Base-by-base conservation (phyloP, 1,140 invertebrate species). In the Euborellia annulipes region DNA sequence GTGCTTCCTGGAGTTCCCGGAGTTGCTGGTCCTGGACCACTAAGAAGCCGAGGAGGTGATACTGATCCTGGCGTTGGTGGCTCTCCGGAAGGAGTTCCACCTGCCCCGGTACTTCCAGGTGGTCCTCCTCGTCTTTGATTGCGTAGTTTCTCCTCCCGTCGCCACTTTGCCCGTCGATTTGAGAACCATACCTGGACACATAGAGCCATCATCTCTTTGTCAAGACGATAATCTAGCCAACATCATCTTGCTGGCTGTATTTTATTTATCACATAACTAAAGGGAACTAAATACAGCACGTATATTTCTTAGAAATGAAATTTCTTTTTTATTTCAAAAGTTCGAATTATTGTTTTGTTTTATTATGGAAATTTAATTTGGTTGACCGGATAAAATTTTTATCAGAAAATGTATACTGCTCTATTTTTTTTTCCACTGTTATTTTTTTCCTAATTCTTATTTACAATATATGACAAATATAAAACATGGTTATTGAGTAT, bases 111-210 rank as follows among this genome's bases (percentile, higher is more conserved):
- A 65, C 61, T 40, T 64, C 62, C 14, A 60, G 59, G 44, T 53
- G 58, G 22, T 63, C 62, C 45, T 52, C 58, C 67, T 51, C 84
- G 73, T 44, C 87, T 62, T 64, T 94, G 90, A 55, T 87, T 92
- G 22, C 91, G 75, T 23, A 97, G 68, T 62, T 98, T 98, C 62
- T 98, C 94, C 63, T 98, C 94, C 3, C 95, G 74, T 38, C 94
- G 75, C 91, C 92, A 98, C 72, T 98, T 98, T 49, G 94, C 95
- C 40, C 95, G 76, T 42, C 94, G 78, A 68, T 98, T 98, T 37
- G 89, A 94, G 69, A 97, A 98, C 93, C 94, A 98, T 22, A 94
- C 89, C 86, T 93, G 68, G 56, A 68, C 66, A 62, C 53, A 44
- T 34, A 36, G 23, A 11, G 11, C 23, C 23, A 27, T 27, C 23